Conservation (phyloP, 2,797 vertebrate genomes). For the Anguilla marmorata region DNA sequence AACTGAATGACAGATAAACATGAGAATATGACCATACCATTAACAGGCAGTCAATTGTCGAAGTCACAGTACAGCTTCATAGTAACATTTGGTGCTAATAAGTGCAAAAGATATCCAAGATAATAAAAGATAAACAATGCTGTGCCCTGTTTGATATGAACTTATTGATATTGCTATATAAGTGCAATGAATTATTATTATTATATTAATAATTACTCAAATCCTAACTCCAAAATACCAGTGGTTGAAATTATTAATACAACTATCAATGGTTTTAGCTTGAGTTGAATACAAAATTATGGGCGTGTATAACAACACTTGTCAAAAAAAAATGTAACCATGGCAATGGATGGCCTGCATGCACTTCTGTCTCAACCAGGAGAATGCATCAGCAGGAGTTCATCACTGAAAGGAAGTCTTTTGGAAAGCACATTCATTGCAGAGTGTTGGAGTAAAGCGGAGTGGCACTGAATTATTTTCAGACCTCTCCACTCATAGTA, state of each 20-base stretch:
- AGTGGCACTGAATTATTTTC: slow-evolving; percentile 12
- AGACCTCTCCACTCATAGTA: not conserved
- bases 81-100: not conserved
- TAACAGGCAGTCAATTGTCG: not conserved
- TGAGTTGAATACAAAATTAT: too few species aligned
- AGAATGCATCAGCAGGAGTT: slow-evolving; percentile 3
- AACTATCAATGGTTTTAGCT: too few species aligned
- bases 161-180: too few species aligned
- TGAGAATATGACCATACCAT: not conserved
- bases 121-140: too few species aligned
- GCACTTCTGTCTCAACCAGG: not conserved
- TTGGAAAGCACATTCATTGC: slow-evolving; percentile 21
- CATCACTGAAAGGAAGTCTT: slow-evolving; percentile 22
- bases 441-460: not conserved
- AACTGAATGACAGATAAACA: not conserved
- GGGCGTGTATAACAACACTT: not conserved
- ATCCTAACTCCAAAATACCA: too few species aligned
- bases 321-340: slow-evolving; percentile 5
- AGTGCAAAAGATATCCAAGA: not conserved
- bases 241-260: too few species aligned
- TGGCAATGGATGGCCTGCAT: slow-evolving; percentile 21
- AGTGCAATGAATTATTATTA: too few species aligned
- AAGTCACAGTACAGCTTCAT: not conserved
- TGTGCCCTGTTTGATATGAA: too few species aligned
- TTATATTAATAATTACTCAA: too few species aligned